Evolutionary conservation across 2,888 invertebrate species (phyloP), one percentile per base, ranked within the genome.

Genomic region (Frankliniella intonsa): DNA sequence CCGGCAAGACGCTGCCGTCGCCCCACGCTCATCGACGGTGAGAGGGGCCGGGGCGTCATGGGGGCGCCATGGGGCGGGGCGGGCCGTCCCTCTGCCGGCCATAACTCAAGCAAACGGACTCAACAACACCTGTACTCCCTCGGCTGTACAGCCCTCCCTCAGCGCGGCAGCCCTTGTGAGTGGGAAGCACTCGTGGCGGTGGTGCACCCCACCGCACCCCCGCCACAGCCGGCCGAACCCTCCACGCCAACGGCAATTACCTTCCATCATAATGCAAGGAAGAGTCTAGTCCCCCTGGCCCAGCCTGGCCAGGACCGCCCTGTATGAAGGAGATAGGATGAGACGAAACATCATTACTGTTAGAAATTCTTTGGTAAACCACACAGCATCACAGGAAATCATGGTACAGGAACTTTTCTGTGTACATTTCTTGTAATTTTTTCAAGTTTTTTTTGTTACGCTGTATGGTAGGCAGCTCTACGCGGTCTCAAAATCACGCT

Each of bases 91-190:
- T 38, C 38, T 38, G 69, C 69, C 25, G 69, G 25, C 69, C 69
- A 76, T 76, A 76, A 76, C 69, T 76, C 69, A 76, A 76, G 69
- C 69, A 76, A 76, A 76, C 69, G 69, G 69, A 76, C 69, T 76
- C 69, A 76, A 76, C 69, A 76, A 76, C 69, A 76, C 69, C 69
- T 76, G 69, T 76, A 76, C 69, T 76, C 69, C 69, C 38, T 38
- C 38, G 38, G 38, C 38, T 38, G 3, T 2, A 5, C 38, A 38
- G 38, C 38, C 69, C 25, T 76, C 69, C 55, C 55, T 38, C 38
- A 38, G 38, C 38, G 38, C 38, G 38, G 38, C 62, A 62, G n/a
- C 69, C 25, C 69, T 76, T 76, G 55, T 55, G 55, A 55, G 55
- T 55, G 55, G 69, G 69, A 25, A 22, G 69, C 69, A 76, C 69